Evolutionary conservation across 92 coral and sea anemone genomes (phyloP), one percentile per base, ranked within the genome.

Genomic region (Desmophyllum pertusum): DNA sequence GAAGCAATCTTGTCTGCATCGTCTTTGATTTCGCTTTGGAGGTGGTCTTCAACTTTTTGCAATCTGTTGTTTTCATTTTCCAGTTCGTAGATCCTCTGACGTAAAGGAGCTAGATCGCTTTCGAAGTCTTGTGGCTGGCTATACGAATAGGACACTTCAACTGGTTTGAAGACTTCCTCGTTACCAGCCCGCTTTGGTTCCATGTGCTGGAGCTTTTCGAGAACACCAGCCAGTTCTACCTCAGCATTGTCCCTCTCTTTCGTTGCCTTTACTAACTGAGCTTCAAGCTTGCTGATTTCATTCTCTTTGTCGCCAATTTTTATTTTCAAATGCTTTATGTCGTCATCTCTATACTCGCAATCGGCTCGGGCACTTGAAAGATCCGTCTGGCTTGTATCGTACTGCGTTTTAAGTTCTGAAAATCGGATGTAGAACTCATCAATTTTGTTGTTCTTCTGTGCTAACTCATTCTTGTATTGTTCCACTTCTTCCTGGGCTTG

Each of bases 31-130:
- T 94, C 93, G 70, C 93, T 90, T 68, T 87, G 70, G 55, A 87
- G 85, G 42, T 83, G 78, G 41, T 87, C 90, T 11, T 83, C 84
- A 7, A 63, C 73, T 55, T 84, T 83, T 17, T 64, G 64, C 76
- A 83, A 75, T 53, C 77, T 83, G 10, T 89, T 92, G 36, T 90
- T 90, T 37, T 94, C 93, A 62, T 85, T 89, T 53, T 94, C 95
- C 3, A 94, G 87, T 81, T 87, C 89, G 86, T 92, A 89, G 21
- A 89, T 86, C 80, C 71, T 92, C 80, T 94, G 98, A 9, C 95
- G 82, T 40, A 89, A 85, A 15, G 80, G 82, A 14, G 93, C 78
- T 35, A 91, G 68, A 39, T 94, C 93, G 23, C 75, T 84, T 66
- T 94, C 98, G 38, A 93, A 87, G 66, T 93, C 95, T 25, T 67